Percentiles rank a stretch among this genome's conserved stretches.
phyloP scores from a whole-genome alignment of 2,888 invertebrate species.

The Brenthis hecate region DNA sequence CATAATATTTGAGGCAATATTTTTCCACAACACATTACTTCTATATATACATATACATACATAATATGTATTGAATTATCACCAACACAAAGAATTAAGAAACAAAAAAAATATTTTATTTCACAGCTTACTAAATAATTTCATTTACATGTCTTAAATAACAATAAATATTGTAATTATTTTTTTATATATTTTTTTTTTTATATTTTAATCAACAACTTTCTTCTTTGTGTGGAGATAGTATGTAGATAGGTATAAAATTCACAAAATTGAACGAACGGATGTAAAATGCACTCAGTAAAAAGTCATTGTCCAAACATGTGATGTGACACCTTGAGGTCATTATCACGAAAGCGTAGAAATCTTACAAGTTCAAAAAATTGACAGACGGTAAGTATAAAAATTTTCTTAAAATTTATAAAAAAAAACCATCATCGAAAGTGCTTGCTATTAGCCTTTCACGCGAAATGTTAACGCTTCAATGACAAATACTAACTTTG shows the following conservation, averaged over 20 bases:
- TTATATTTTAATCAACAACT: too few species aligned
- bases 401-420: constrained; percentile 29
- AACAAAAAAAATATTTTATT: too few species aligned
- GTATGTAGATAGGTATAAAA: too few species aligned
- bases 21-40: too few species aligned
- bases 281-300: constrained; percentile 13
- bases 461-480: constrained; percentile 39
- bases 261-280: background rate
- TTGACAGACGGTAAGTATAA: constrained; percentile 35
- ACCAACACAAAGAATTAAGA: too few species aligned
- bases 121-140: too few species aligned
- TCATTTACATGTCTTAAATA: too few species aligned
- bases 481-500: constrained; percentile 24
- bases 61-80: too few species aligned
- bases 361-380: constrained; percentile 33
- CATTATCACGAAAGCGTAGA: constrained; percentile 29
- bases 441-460: constrained; percentile 30
- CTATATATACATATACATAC: too few species aligned
- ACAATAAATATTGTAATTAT: background rate
- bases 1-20: too few species aligned
- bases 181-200: background rate
- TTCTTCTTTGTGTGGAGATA: too few species aligned
- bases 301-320: constrained; percentile 28
- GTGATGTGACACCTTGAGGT: constrained; percentile 29
- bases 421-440: constrained; percentile 23